Evolutionary conservation across 2,797 vertebrate species (phyloP).

Genomic region (Helarctos malayanus): DNA sequence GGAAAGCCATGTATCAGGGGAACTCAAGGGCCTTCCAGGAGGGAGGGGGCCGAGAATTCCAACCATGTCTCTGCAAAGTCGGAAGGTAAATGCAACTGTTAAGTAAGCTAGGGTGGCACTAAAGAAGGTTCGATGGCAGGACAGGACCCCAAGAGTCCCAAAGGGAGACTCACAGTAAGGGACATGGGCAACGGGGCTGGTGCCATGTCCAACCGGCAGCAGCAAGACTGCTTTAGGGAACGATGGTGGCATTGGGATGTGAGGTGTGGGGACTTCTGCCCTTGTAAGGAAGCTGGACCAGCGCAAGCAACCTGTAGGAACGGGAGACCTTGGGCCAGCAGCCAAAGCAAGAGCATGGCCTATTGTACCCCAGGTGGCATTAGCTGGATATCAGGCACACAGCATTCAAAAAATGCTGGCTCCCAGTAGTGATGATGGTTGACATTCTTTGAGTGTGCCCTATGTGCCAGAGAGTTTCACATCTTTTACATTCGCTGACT

Average conservation of each 20-base stretch:
- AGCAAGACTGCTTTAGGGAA: neutral
- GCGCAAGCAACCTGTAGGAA: neutral
- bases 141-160: neutral
- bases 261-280: neutral
- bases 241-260: fast-evolving
- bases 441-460: neutral
- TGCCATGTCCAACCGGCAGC: neutral
- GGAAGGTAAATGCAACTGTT: neutral
- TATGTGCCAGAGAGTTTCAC: neutral
- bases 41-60: neutral
- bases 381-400: neutral
- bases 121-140: neutral
- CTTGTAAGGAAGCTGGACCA: fast-evolving
- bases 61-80: neutral
- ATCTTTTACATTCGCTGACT: neutral
- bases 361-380: neutral
- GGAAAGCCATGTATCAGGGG: neutral
- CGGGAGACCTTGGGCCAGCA: neutral
- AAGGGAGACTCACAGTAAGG: neutral
- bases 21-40: neutral
- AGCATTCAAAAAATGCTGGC: neutral
- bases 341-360: neutral
- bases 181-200: neutral
- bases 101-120: neutral
- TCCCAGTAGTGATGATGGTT: neutral